Evolutionary conservation across 1,140 invertebrate species (phyloP).

Genomic region (Listronotus oregonensis): DNA sequence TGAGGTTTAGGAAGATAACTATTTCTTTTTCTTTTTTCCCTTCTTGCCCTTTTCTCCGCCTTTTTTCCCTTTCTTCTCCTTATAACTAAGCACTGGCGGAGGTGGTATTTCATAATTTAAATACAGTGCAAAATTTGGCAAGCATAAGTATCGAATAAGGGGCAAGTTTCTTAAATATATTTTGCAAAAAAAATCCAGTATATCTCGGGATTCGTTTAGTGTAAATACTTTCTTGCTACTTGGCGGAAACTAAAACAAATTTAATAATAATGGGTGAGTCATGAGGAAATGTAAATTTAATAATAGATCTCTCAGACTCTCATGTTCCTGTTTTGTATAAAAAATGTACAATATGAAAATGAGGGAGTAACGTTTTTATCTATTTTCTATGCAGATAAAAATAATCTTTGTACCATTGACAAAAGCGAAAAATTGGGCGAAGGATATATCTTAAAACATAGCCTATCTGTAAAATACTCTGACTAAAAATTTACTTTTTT

Average conservation of each 20-base stretch:
- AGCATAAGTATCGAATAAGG: slow-evolving; percentile 46
- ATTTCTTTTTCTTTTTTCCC: slow-evolving; percentile 26
- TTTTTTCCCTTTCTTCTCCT: slow-evolving; percentile 30
- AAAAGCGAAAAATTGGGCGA: too few relatives aligned
- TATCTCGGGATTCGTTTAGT: slow-evolving; percentile 42
- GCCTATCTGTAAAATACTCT: too few relatives aligned
- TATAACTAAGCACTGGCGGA: slow-evolving; percentile 23
- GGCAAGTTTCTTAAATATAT: slow-evolving; percentile 52
- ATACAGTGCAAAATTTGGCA: slow-evolving; percentile 51
- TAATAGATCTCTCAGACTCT: too few relatives aligned
- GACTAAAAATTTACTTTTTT: too few relatives aligned
- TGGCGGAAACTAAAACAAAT: slow-evolving; percentile 48
- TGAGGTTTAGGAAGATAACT: neutral
- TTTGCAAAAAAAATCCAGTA: slow-evolving; percentile 49
- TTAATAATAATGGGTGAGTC: too few relatives aligned
- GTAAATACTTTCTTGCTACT: slow-evolving; percentile 45
- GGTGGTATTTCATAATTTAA: slow-evolving; percentile 43
- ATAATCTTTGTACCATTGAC: too few relatives aligned
- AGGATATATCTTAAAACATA: too few relatives aligned
- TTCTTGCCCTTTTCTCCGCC: slow-evolving; percentile 21
- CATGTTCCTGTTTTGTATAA: too few relatives aligned
- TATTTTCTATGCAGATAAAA: too few relatives aligned
- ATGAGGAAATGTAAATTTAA: too few relatives aligned
- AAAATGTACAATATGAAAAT: too few relatives aligned
- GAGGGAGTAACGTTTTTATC: too few relatives aligned